These are phyloP conservation scores for Littorina saxatilis DNA, from an alignment of 1,140 invertebrate genomes.

Conservation along the genomic window DNA sequence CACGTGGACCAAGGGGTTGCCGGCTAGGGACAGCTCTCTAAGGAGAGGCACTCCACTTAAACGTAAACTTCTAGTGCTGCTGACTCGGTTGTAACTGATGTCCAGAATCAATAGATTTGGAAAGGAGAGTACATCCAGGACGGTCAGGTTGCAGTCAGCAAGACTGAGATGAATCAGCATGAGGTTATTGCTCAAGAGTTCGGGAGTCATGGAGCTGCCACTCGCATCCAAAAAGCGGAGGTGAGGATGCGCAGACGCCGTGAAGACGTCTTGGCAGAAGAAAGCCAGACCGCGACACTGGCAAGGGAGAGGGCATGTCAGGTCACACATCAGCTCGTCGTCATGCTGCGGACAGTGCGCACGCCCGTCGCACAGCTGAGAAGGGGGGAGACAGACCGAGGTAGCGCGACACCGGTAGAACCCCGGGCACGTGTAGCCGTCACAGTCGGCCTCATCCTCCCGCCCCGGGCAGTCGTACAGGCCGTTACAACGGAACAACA, in stretches of 20 bases:
- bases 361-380: conserved; percentile 38
- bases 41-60: no score
- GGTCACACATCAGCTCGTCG: conserved; percentile 41
- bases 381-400: conserved; percentile 22
- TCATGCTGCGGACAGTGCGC: no score
- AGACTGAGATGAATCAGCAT: conserved; percentile 37
- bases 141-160: not conserved
- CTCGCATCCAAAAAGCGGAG: conserved; percentile 14
- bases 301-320: conserved; percentile 36
- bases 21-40: no score
- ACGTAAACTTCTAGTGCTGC: no score
- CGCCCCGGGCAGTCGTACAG: no score
- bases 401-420: conserved; percentile 35
- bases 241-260: not conserved
- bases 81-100: no score
- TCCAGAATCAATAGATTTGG: no score
- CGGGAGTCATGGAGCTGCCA: not conserved
- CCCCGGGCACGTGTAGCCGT: conserved; percentile 17
- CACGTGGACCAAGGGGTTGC: no score
- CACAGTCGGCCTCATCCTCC: conserved; percentile 38
- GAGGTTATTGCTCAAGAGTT: not conserved
- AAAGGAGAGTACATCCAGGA: no score
- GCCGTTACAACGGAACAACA: no score
- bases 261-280: conserved; percentile 7
- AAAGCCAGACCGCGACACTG: conserved; percentile 31